A percentile compares a stretch with the other conserved stretches of the same genome.
Conservation (phyloP, 2,113 vertebrate genomes). For the Misgurnus anguillicaudatus region DNA sequence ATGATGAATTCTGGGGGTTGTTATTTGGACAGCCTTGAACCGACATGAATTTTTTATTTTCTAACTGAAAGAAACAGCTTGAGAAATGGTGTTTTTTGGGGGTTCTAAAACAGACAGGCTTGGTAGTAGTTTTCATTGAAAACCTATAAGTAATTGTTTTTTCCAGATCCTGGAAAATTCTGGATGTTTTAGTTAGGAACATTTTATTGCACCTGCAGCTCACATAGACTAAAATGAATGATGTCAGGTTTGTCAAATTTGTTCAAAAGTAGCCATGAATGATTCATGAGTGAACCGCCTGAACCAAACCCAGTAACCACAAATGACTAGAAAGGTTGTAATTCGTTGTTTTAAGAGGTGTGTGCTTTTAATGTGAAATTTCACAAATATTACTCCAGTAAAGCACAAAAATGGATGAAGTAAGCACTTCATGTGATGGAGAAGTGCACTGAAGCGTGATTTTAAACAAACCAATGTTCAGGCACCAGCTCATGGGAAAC, state of each 20-base stretch:
- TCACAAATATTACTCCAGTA: no score
- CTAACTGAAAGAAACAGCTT: slow-evolving; percentile 5
- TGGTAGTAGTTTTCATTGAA: no score
- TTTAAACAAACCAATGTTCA: slow-evolving; percentile 19
- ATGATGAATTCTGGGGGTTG: slow-evolving; percentile 45
- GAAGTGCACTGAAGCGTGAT: slow-evolving; percentile 6
- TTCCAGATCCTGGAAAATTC: no score
- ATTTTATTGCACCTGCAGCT: no score
- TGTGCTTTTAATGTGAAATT: background rate
- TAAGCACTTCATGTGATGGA: background rate
- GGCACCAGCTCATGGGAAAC: slow-evolving; percentile 21
- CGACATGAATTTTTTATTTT: slow-evolving; percentile 35
- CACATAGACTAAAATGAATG: no score
- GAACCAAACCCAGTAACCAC: no score
- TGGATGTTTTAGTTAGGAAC: no score
- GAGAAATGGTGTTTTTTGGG: slow-evolving; percentile 15
- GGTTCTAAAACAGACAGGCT: no score
- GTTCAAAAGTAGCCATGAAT: background rate
- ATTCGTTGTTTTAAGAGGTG: background rate
- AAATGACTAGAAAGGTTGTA: no score
- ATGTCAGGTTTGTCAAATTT: no score
- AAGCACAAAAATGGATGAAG: slow-evolving; percentile 1
- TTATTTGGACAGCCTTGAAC: slow-evolving; percentile 34
- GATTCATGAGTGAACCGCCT: background rate
- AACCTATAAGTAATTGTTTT: no score